Base-by-base conservation (phyloP, 2,113 vertebrate genomes). In the Tangachromis dhanisi region DNA sequence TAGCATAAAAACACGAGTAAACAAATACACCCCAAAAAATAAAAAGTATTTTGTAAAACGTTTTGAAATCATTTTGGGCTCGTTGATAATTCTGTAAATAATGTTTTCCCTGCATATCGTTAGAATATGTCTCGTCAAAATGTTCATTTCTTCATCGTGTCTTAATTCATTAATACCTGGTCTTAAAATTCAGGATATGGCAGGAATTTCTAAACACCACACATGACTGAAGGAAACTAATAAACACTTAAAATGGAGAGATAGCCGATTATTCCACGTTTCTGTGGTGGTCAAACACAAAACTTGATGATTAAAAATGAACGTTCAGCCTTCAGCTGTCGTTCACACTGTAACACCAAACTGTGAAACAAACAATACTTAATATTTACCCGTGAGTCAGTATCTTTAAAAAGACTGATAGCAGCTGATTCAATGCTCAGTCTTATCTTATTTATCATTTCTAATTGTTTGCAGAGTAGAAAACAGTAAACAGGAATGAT, bases 1-100 rank as follows among this genome's bases (percentile, higher is more conserved):
- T 42, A 42, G 38, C 38, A 45, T 45, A 47, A 47, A 73, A 6
- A 71, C 8, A 42, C 1, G 2, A 16, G n/a, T 71, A 40, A 6
- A 40, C 1, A 68, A 73, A 73, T 6, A 4, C 8, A 24, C 40
- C 33, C 19, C 0, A 0, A 66, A 66, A 38, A 68, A 13, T 13
- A 6, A 21, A 9, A 21, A 40, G 35, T 68, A 21, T 7, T 76
- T 76, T 17, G 13, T 76, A 29, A 47, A 76, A 76, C 0, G 2
- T 1, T 26, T 47, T 47, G 8, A 73, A 47, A 29, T 47, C 5
- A 47, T 45, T 73, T 73, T 17, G 7, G 1, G 68, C 4, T 47
- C 3, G 2, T 26, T 45, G n/a, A 42, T 71, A 14, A 0, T 71
- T 73, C 2, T 26, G n/a, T 42, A 73, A 73, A 47, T 73, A 9